Conservation (phyloP, 2,888 invertebrate genomes). For the Aquatica leii region DNA sequence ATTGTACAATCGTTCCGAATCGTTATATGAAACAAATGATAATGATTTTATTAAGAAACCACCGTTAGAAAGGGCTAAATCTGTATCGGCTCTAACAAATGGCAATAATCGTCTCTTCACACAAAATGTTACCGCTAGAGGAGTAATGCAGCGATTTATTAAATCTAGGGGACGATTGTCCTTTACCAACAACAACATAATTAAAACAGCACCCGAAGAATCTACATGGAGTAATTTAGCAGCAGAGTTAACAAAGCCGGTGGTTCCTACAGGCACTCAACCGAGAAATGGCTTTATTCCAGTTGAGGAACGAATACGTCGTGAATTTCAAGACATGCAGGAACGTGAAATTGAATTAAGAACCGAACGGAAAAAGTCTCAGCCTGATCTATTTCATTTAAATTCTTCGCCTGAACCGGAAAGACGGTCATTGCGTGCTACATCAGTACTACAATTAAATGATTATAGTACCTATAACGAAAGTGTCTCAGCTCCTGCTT, state of each 20-base stretch:
- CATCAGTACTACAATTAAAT: conserved; percentile 34
- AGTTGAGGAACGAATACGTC: conserved; percentile 88
- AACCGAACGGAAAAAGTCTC: conserved; percentile 70
- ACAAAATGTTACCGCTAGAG: conserved; percentile 66
- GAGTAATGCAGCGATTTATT: conserved; percentile 86
- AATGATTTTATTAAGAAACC: conserved; percentile 52
- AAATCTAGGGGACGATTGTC: conserved; percentile 78
- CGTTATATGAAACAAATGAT: conserved; percentile 49
- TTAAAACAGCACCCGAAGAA: conserved; percentile 32
- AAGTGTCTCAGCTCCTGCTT: conserved; percentile 42
- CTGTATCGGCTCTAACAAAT: conserved; percentile 21
- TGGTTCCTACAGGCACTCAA: conserved; percentile 65
- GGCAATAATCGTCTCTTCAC: conserved; percentile 68
- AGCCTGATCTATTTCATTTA: conserved; percentile 69
- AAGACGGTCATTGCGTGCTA: conserved; percentile 34
- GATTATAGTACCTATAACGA: conserved; percentile 20
- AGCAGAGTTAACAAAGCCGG: conserved; percentile 30
- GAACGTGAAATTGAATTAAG: conserved; percentile 65
- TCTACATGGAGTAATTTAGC: conserved; percentile 39
- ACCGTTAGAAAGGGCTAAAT: conserved; percentile 51
- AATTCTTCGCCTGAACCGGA: conserved; percentile 54
- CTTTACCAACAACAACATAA: conserved; percentile 50
- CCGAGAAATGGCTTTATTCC: conserved; percentile 81
- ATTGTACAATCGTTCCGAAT: conserved; percentile 59
- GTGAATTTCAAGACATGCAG: conserved; percentile 85